Evolutionary conservation across 2,888 invertebrate genomes (phyloP), one percentile per base, ranked within the genome.

Genomic region (Syritta pipiens): DNA sequence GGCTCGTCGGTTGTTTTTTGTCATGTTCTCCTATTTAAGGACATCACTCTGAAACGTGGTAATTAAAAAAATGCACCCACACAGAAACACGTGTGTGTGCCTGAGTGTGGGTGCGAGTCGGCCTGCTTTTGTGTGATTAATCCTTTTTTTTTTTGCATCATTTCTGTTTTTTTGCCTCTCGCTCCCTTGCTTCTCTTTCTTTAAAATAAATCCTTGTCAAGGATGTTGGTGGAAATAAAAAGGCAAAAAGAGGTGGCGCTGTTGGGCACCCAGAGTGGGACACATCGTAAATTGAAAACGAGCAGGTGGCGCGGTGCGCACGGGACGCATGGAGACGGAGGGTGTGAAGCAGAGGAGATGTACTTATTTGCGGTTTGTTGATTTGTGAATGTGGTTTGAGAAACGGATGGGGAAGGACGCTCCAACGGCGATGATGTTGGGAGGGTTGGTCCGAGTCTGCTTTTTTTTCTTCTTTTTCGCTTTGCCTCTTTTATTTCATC

Each of bases 31-130:
- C 22, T 22, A 6, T 42, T 51, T 53, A 71, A 63, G 63, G 63
- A 71, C 76, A 65, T 26, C 14, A 35, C 42, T n/a, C n/a, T 62
- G 57, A 59, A 69, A 76, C 63, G 57, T 71, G 76, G 71, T 76
- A 72, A 77, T 77, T 77, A 72, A 77, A 77, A 77, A 65, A 67
- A 44, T 71, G 65, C 76, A 77, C 71, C 76, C 76, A 63, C 71
- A 55, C 72, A 53, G 57, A 51, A 68, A 46, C 10, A 30, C 37
- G 35, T 20, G 24, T 37, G 20, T 37, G 49, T 32, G 35, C 71
- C 63, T 57, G 35, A 28, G 40, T 14, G 12, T 24, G 46, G 10
- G 6, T 20, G 55, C 28, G 49, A 75, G 28, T 12, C 14, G 28
- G 48, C 35, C 28, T 48, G 35, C 46, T 62, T 55, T 53, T 51